A percentile compares a stretch with the other conserved stretches of the same genome.
Evolutionary conservation across 2,113 vertebrate genomes (phyloP).

Genomic region (Actenoides lindsayi): DNA sequence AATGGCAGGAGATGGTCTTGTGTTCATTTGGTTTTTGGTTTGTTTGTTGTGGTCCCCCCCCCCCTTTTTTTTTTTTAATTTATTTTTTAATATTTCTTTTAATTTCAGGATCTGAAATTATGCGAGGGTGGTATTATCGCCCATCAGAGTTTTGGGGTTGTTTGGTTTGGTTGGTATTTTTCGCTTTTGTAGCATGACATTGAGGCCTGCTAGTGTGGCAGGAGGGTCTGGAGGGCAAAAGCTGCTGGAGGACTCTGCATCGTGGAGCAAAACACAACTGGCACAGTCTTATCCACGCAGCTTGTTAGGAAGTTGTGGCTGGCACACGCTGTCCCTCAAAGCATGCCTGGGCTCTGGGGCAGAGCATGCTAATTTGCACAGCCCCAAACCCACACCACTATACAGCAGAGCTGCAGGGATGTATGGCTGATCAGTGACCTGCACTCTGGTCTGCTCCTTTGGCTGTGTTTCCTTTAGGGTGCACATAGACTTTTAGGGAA

Average conservation of each 20-base stretch:
- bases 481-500: neutral
- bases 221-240: neutral
- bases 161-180: neutral
- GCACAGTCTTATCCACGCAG: neutral
- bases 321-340: neutral
- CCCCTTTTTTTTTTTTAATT: neutral
- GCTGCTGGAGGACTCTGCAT: neutral
- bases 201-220: neutral
- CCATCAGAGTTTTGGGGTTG: neutral
- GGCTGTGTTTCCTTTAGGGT: neutral
- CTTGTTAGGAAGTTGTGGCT: neutral
- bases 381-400: neutral
- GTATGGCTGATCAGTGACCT: neutral
- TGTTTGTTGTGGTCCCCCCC: too few relatives aligned
- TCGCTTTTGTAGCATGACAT: neutral
- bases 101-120: conserved; percentile 6
- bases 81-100: neutral
- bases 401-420: rapidly evolving
- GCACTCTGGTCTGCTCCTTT: neutral
- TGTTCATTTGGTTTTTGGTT: too few relatives aligned
- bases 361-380: neutral
- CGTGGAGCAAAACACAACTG: neutral
- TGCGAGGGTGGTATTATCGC: neutral
- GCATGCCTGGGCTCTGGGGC: neutral
- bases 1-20: neutral